Conservation (phyloP, 2,113 vertebrate species). For the Phylloscopus whistleri region DNA sequence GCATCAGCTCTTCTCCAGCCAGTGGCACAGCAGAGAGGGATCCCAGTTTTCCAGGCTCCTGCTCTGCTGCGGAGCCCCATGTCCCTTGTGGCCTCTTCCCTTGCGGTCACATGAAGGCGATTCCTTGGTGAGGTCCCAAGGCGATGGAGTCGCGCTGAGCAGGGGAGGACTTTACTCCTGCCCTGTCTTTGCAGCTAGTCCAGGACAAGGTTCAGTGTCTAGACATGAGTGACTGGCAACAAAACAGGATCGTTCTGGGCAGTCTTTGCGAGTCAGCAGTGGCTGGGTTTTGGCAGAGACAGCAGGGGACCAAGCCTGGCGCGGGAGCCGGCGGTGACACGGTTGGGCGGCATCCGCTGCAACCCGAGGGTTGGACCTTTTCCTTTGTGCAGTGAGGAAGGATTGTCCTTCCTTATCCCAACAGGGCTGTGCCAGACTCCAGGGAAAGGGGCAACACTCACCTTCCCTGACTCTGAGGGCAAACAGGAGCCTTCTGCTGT, state of each 20-base stretch:
- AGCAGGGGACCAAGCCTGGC: neutral
- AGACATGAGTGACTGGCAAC: neutral
- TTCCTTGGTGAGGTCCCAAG: neutral
- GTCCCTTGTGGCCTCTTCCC: neutral
- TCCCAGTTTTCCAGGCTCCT: neutral
- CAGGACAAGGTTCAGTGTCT: constrained; percentile 46
- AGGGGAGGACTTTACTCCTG: neutral
- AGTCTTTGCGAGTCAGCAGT: constrained; percentile 17
- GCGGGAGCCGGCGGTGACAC: neutral
- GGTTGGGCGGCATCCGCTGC: neutral
- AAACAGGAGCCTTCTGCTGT: neutral
- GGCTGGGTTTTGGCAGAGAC: constrained; percentile 13
- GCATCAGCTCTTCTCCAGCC: neutral
- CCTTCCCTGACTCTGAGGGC: neutral
- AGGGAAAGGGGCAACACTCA: neutral
- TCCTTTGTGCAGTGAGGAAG: neutral
- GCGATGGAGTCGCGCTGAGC: neutral
- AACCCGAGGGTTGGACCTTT: neutral
- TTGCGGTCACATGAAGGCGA: accelerated
- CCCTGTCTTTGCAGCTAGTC: neutral
- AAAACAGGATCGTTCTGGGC: neutral
- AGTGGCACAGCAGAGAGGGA: neutral
- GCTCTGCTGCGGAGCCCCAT: neutral
- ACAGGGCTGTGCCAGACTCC: neutral
- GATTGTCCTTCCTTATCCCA: neutral